Evolutionary conservation across 1,140 invertebrate species (phyloP).

Genomic region (Lepidurus apus): DNA sequence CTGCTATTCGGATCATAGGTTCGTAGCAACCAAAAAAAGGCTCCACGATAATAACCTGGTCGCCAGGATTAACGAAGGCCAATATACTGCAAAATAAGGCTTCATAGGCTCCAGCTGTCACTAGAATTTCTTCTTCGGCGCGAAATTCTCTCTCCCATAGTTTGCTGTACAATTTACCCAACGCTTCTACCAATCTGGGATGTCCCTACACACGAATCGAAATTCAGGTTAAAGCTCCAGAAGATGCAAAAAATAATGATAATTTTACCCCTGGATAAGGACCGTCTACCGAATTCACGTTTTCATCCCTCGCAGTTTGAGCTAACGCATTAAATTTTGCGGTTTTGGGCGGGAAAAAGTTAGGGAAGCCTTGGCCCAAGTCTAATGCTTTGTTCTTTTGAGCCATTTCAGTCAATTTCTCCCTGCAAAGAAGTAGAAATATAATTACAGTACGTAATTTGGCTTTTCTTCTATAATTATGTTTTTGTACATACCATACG

Average conservation of each 20-base stretch:
- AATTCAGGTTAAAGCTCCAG: background rate
- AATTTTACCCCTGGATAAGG: conserved; percentile 68
- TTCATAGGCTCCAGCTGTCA: conserved; percentile 90
- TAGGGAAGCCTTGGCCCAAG: conserved; percentile 96
- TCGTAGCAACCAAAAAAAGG: conserved; percentile 98
- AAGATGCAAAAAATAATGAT: background rate
- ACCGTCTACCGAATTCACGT: conserved; percentile 76
- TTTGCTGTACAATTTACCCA: conserved; percentile 79
- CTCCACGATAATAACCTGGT: conserved; percentile 87
- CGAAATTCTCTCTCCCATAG: conserved; percentile 68
- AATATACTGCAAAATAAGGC: conserved; percentile 71
- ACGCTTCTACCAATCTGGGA: conserved; percentile 10
- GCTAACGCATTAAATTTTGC: conserved; percentile 68
- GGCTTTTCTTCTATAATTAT: no score
- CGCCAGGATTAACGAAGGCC: conserved; percentile 69
- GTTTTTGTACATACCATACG: no score
- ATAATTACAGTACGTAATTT: no score
- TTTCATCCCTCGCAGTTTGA: conserved; percentile 58
- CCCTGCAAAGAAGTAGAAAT: conserved; percentile 56
- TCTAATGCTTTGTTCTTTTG: conserved; percentile 85
- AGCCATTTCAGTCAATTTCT: conserved; percentile 87
- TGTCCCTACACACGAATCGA: background rate
- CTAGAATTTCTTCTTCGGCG: conserved; percentile 74
- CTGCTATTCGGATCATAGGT: conserved; percentile 83
- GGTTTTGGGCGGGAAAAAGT: conserved; percentile 79